Percentiles rank a stretch among this genome's conserved stretches.
These are phyloP conservation scores for Scaptomyza caliginosa DNA, from an alignment of 2,888 invertebrate genomes.

Conservation along the genomic window DNA sequence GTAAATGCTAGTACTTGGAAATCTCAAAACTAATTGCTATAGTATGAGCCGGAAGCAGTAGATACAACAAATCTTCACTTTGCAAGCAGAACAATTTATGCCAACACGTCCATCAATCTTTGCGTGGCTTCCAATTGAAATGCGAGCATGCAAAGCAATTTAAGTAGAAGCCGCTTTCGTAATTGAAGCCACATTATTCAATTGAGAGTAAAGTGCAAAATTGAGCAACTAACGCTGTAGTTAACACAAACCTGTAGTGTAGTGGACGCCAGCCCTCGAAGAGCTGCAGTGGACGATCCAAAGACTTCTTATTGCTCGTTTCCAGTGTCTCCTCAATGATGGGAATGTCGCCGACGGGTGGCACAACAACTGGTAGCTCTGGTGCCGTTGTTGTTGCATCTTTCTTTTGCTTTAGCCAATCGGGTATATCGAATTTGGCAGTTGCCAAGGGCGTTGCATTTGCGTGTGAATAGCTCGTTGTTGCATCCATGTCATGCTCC, in stretches of 20 bases:
- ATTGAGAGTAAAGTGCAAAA: constrained; percentile 54
- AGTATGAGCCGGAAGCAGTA: constrained; percentile 49
- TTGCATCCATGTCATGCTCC: constrained; percentile 33
- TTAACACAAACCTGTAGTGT: constrained; percentile 82
- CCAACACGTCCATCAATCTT: constrained; percentile 34
- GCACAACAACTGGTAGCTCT: constrained; percentile 19
- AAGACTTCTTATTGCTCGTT: constrained; percentile 69
- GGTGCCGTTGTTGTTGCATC: constrained; percentile 16
- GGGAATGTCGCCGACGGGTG: constrained; percentile 76
- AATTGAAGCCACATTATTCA: constrained; percentile 55
- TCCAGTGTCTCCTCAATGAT: constrained; percentile 58
- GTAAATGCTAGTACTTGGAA: not conserved
- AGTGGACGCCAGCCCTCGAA: constrained; percentile 83
- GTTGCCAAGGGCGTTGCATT: constrained; percentile 58
- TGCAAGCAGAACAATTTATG: constrained; percentile 52
- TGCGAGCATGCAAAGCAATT: constrained; percentile 60
- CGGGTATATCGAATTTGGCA: constrained; percentile 60
- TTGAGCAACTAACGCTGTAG: constrained; percentile 2
- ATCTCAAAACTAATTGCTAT: constrained; percentile 22
- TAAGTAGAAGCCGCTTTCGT: constrained; percentile 17
- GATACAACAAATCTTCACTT: constrained; percentile 43
- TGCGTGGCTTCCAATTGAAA: constrained; percentile 51
- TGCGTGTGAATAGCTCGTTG: constrained; percentile 37
- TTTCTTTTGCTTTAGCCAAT: constrained; percentile 40
- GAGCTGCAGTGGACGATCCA: constrained; percentile 78